A percentile compares a stretch with the other conserved stretches of the same genome.
phyloP scores from a whole-genome alignment of 1,140 invertebrate species.

The Zaprionus capensis region DNA sequence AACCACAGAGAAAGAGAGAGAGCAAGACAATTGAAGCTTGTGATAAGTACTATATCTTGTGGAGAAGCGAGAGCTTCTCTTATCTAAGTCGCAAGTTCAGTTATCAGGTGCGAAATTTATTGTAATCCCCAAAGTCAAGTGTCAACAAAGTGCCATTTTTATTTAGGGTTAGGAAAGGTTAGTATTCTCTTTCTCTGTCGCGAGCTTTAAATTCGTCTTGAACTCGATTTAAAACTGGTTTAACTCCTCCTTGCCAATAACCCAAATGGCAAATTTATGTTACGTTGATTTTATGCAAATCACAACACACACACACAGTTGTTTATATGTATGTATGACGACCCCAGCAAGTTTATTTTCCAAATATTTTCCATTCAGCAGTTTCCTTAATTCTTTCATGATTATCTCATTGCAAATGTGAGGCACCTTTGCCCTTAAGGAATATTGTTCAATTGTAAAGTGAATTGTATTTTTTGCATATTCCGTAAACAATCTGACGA shows the following conservation, averaged over 20 bases:
- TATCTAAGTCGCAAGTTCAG: not conserved
- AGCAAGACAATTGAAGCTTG: not conserved
- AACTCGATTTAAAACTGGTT: conserved; percentile 5
- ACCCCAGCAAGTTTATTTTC: not conserved
- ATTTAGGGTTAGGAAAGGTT: conserved; percentile 25
- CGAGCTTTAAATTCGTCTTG: not conserved
- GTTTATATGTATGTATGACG: too few species aligned
- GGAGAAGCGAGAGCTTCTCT: not conserved
- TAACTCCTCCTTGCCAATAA: not conserved
- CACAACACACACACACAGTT: not conserved
- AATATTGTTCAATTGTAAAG: conserved; percentile 8
- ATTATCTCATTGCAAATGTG: not conserved
- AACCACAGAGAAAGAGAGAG: not conserved
- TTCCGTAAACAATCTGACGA: conserved; percentile 24
- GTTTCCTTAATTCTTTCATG: not conserved
- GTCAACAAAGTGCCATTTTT: conserved; percentile 6
- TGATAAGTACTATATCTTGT: not conserved
- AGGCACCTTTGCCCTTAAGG: not conserved
- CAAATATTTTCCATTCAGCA: not conserved
- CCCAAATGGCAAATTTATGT: conserved; percentile 7
- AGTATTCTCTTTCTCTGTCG: conserved; percentile 4
- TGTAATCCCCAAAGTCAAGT: not conserved
- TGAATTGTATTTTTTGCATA: conserved; percentile 26
- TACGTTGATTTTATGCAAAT: not conserved
- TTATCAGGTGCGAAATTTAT: conserved; percentile 9